Evolutionary conservation across 2,113 vertebrate species (phyloP).

Genomic region (Aegotheles bennettii): DNA sequence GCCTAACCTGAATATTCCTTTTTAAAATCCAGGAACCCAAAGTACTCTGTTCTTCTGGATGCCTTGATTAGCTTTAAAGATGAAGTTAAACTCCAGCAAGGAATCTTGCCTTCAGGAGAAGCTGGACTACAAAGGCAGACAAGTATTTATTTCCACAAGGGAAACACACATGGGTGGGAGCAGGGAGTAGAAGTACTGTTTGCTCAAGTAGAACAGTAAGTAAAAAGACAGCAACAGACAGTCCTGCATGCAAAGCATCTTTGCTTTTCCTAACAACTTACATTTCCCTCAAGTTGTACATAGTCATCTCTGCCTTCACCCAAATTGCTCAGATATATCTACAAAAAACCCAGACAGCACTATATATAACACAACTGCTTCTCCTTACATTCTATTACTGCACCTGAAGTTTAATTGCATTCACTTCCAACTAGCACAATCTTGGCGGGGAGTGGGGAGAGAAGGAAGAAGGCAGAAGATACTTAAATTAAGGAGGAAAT

Average conservation of each 20-base stretch:
- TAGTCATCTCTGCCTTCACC: neutral
- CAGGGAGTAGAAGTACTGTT: neutral
- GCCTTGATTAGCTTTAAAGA: neutral
- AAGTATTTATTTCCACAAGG: neutral
- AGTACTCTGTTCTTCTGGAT: neutral
- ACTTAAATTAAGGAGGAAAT: neutral
- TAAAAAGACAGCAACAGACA: neutral
- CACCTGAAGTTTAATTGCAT: neutral
- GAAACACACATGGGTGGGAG: neutral
- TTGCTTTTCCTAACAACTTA: neutral
- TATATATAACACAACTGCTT: neutral
- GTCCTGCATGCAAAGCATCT: neutral
- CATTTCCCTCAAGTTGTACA: neutral
- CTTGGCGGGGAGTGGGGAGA: too few species aligned
- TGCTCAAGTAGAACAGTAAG: neutral
- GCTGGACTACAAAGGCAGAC: neutral
- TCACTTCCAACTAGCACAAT: neutral
- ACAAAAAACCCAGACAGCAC: neutral
- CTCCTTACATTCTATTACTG: neutral
- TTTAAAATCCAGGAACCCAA: neutral
- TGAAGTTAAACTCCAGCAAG: neutral
- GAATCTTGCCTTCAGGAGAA: neutral
- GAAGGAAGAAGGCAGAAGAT: neutral
- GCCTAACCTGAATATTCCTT: neutral
- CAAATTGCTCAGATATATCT: neutral